Conservation (phyloP, 2,888 invertebrate genomes). For the Villa cingulata region DNA sequence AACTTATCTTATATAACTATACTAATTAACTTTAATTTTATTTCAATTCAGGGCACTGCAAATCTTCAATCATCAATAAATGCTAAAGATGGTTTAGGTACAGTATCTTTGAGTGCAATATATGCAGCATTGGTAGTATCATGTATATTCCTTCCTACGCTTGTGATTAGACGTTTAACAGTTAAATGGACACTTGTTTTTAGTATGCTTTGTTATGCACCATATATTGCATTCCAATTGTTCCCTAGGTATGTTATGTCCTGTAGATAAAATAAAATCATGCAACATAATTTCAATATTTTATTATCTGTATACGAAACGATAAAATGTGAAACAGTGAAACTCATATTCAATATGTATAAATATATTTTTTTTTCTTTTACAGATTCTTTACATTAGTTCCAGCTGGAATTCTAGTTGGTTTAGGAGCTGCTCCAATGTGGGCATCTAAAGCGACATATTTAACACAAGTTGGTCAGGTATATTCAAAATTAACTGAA, state of each 20-base stretch:
- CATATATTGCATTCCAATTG: conserved; percentile 90
- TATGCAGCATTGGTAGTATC: conserved; percentile 89
- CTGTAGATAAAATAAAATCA: not conserved
- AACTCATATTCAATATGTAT: not conserved
- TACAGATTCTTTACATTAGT: conserved; percentile 72
- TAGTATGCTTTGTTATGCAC: conserved; percentile 85
- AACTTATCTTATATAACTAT: not conserved
- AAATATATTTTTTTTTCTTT: conserved; percentile 19
- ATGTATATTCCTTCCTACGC: conserved; percentile 89
- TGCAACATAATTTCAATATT: not conserved
- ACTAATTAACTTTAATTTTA: not conserved
- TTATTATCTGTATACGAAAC: not conserved
- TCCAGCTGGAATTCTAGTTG: conserved; percentile 85
- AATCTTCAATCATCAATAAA: conserved; percentile 90
- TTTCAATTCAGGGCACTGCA: conserved; percentile 59
- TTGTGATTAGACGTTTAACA: conserved; percentile 81
- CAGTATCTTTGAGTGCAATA: conserved; percentile 77
- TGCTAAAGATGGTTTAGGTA: conserved; percentile 76
- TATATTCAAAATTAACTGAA: conserved; percentile 77
- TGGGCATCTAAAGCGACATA: conserved; percentile 99
- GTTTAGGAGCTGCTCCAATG: conserved; percentile 91
- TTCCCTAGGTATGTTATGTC: conserved; percentile 49
- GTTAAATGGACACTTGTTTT: conserved; percentile 92
- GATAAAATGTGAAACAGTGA: not conserved
- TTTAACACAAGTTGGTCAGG: conserved; percentile 83